A percentile compares a stretch with the other conserved stretches of the same genome.
These are phyloP conservation scores for Sorex fumeus DNA, from an alignment of 2,113 vertebrate species.

Conservation along the genomic window DNA sequence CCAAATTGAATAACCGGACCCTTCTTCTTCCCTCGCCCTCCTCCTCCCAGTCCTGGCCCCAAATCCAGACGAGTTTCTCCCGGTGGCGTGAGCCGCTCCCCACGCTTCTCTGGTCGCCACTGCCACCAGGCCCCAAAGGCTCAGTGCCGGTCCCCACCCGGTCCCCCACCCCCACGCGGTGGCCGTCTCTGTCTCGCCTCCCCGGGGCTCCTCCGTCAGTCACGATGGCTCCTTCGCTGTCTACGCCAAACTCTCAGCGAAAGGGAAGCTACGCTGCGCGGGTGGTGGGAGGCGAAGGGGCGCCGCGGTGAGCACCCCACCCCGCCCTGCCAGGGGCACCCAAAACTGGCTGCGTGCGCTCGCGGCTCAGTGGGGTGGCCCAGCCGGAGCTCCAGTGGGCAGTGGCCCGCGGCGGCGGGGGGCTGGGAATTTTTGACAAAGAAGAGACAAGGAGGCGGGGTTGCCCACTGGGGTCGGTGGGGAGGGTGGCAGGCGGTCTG, in stretches of 20 bases:
- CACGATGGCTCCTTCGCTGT: constrained; percentile 73
- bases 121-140: constrained; percentile 49
- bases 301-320: background rate
- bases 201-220: constrained; percentile 65
- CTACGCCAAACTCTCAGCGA: constrained; percentile 73
- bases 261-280: constrained; percentile 31
- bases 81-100: background rate
- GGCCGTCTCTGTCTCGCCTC: constrained; percentile 47
- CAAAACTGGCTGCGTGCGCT: background rate
- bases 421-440: constrained; percentile 34
- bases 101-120: background rate
- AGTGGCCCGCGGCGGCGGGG: background rate
- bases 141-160: constrained; percentile 52
- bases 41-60: constrained; percentile 19
- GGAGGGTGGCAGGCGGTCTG: background rate
- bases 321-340: background rate
- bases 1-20: constrained; percentile 64
- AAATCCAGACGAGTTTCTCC: constrained; percentile 47
- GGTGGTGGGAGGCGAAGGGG: background rate
- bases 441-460: background rate
- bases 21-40: background rate
- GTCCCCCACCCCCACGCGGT: constrained; percentile 66
- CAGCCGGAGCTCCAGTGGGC: background rate
- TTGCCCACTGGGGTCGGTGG: background rate
- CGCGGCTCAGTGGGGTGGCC: background rate